A percentile compares a stretch with the other conserved stretches of the same genome.
Conservation (phyloP, 2,888 invertebrate genomes). For the Trissoscelio sp. region DNA sequence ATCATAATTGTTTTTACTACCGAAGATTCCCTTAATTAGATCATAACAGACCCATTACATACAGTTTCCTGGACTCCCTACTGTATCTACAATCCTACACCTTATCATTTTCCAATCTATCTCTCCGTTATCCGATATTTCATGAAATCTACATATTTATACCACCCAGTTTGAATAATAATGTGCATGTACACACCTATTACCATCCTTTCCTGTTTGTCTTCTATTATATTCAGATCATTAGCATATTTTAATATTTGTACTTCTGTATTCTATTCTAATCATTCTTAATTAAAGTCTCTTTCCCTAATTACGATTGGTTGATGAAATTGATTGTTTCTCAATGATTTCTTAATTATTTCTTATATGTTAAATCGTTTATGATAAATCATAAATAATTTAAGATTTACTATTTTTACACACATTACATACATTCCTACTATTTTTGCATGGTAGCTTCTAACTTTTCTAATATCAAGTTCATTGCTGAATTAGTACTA, state of each 20-base stretch:
- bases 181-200: conserved; percentile 8
- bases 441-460: too few species aligned
- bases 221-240: conserved; percentile 38
- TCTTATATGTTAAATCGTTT: too few species aligned
- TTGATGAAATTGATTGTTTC: neutral
- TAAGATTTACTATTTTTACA: too few species aligned
- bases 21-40: neutral
- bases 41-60: neutral
- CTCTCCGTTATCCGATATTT: conserved; percentile 28
- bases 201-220: conserved; percentile 17
- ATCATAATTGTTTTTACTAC: neutral
- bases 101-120: conserved; percentile 1
- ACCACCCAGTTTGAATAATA: conserved; percentile 14
- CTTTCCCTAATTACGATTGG: neutral
- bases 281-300: conserved; percentile 9
- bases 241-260: conserved; percentile 25
- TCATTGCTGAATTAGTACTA: too few species aligned
- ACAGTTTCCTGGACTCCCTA: neutral
- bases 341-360: too few species aligned
- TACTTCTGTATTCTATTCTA: conserved; percentile 12
- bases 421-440: too few species aligned
- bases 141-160: conserved; percentile 40
- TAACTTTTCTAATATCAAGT: too few species aligned
- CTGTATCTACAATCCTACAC: neutral
- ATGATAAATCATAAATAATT: too few species aligned